Base-by-base conservation (phyloP, 2,888 invertebrate species). In the Drosophila anceps region DNA sequence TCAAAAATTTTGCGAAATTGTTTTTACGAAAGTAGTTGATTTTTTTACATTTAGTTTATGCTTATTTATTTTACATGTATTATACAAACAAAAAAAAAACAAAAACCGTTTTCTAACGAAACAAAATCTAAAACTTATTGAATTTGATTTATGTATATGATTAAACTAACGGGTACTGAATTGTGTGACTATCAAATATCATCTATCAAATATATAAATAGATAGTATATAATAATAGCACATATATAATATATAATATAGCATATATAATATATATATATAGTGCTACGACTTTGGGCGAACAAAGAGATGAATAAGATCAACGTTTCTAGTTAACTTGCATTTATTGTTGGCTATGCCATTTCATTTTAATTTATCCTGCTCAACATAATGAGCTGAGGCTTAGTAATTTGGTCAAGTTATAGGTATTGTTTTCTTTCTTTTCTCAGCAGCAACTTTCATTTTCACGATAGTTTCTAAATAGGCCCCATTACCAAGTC, bases 31-130 rank as follows among this genome's bases (percentile, higher is more conserved):
- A 57, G 71, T 75, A 76, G 82, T 82, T 85, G 76, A 85, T 73
- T 79, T 80, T 86, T 87, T 73, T 82, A 82, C 72, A 81, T 81
- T 71, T 82, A 84, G 84, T 72, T 82, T 84, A 87, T 89, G 82
- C 85, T 75, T 90, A 84, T 84, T 84, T 84, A 84, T 84, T 89
- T 57, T 90, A 84, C 79, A 76, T 84, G 90, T 84, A 90, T 84
- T 90, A 84, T 90, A 89, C 88, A 84, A 84, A 82, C 5, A 48
- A 48, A n/a, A 29, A 48, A n/a, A 48, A 48, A 46, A 81, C n/a
- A 39, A 39, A 43, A 10, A 53, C 12, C 33, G 27, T 71, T 74
- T 85, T 76, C 85, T 82, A 73, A 82, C 78, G 76, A 84, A 69
- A 72, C 62, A 72, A 68, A 86, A 57, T 60, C 48, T 27, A 63